Conservation (phyloP, 64 coral and sea anemone species). For the Dendronephthya gigantea region DNA sequence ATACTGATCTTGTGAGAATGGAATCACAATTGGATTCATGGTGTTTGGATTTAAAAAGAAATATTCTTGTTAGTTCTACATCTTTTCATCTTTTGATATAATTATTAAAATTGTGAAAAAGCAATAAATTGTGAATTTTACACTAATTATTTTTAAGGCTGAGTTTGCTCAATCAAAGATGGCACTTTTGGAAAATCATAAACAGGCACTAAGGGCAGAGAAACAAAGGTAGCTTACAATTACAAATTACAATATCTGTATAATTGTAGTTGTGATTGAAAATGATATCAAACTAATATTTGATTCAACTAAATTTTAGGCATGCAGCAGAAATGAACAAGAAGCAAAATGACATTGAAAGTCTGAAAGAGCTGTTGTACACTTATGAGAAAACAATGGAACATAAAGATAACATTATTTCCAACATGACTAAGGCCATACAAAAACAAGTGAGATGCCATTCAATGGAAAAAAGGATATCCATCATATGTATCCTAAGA, state of each 20-base stretch:
- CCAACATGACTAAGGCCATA: slow-evolving; percentile 77
- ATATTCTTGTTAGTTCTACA: slow-evolving; percentile 77
- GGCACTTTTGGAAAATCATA: slow-evolving; percentile 88
- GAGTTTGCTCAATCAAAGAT: slow-evolving; percentile 97
- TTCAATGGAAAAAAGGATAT: neutral
- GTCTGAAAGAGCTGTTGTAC: slow-evolving; percentile 72
- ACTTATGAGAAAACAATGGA: slow-evolving; percentile 77
- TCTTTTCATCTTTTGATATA: no score
- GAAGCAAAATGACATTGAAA: slow-evolving; percentile 81
- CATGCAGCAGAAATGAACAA: slow-evolving; percentile 77
- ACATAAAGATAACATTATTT: slow-evolving; percentile 76
- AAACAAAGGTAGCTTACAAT: slow-evolving; percentile 50
- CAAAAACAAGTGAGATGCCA: slow-evolving; percentile 78
- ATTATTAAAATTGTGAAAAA: no score
- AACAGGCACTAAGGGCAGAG: slow-evolving; percentile 57
- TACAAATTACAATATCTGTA: no score
- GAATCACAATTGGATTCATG: slow-evolving; percentile 80
- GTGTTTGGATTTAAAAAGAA: slow-evolving; percentile 95
- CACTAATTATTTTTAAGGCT: slow-evolving; percentile 37
- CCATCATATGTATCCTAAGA: no score
- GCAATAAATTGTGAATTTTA: no score
- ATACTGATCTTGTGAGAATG: slow-evolving; percentile 83
- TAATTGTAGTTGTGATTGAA: no score
- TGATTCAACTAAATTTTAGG: no score
- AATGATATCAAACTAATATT: no score